Evolutionary conservation across 2,888 invertebrate genomes (phyloP).

Genomic region (Dinocampus coccinellae): DNA sequence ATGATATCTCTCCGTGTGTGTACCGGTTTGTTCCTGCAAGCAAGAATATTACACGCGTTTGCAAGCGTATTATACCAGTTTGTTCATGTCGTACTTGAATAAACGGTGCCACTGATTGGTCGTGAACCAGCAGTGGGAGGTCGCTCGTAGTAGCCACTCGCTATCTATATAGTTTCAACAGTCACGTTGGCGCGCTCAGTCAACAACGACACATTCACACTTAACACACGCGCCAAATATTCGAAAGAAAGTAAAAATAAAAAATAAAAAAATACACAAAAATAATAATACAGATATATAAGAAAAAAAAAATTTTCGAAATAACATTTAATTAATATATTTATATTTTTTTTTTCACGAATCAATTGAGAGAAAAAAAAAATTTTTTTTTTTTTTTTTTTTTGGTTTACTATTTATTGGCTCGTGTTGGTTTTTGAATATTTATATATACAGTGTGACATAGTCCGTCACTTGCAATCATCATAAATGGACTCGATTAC

Average conservation of each 20-base stretch:
- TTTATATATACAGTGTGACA: constrained; percentile 12
- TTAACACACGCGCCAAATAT: constrained; percentile 7
- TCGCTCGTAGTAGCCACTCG: constrained; percentile 12
- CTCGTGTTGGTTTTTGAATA: background rate
- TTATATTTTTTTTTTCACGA: background rate
- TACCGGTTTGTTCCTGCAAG: constrained; percentile 20
- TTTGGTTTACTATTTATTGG: background rate
- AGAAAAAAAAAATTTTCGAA: too few relatives aligned
- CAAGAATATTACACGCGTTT: constrained; percentile 3
- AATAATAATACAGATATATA: too few relatives aligned
- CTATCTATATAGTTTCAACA: constrained; percentile 59
- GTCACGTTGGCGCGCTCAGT: constrained; percentile 65
- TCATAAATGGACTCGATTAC: constrained; percentile 24
- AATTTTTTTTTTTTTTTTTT: background rate
- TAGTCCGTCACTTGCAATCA: background rate
- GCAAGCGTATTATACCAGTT: constrained; percentile 7
- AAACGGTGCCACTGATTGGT: background rate
- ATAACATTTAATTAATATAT: background rate
- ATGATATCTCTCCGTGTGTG: constrained; percentile 17
- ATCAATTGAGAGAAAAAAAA: background rate
- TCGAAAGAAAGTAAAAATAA: too few relatives aligned
- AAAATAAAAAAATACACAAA: too few relatives aligned
- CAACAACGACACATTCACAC: constrained; percentile 39
- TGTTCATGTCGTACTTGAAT: background rate
- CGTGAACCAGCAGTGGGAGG: constrained; percentile 17